phyloP scores from a whole-genome alignment of 2,797 vertebrate genomes.

The Gymnocypris eckloni region DNA sequence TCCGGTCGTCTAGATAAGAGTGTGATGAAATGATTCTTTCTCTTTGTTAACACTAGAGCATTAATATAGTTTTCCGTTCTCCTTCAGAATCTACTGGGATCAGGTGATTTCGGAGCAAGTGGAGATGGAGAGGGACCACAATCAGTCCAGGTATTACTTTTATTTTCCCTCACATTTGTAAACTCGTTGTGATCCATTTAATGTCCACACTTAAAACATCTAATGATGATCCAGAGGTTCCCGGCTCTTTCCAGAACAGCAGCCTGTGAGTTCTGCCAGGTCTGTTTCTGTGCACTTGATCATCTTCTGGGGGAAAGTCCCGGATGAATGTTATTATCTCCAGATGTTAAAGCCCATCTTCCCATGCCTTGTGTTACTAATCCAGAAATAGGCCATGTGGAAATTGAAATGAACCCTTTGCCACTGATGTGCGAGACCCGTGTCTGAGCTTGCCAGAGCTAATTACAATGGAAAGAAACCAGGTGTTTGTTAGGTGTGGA shows the following conservation, averaged over 20 bases:
- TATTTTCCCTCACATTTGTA: slow-evolving; percentile 16
- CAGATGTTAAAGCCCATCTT: slow-evolving; percentile 35
- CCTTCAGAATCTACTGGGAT: slow-evolving; percentile 58
- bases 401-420: slow-evolving; percentile 51
- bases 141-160: slow-evolving; percentile 61
- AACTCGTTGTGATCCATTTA: neutral
- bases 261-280: slow-evolving; percentile 29
- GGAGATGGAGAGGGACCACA: slow-evolving; percentile 53
- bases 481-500: slow-evolving; percentile 66
- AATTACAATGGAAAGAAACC: slow-evolving; percentile 70
- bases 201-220: neutral
- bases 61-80: slow-evolving; percentile 12
- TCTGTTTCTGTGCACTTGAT: slow-evolving; percentile 13
- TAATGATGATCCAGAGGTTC: neutral
- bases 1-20: slow-evolving; percentile 31
- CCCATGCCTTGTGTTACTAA: slow-evolving; percentile 35
- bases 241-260: slow-evolving; percentile 5
- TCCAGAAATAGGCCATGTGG: slow-evolving; percentile 52
- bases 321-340: slow-evolving; percentile 40
- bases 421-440: slow-evolving; percentile 43
- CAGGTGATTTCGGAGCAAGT: slow-evolving; percentile 68
- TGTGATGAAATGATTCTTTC: slow-evolving; percentile 14
- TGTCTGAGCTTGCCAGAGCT: slow-evolving; percentile 56
- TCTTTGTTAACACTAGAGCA: slow-evolving; percentile 18
- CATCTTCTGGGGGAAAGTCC: slow-evolving; percentile 44